Evolutionary conservation across 2,113 vertebrate genomes (phyloP), one percentile per base, ranked within the genome.

Genomic region (Coryphaenoides rupestris): DNA sequence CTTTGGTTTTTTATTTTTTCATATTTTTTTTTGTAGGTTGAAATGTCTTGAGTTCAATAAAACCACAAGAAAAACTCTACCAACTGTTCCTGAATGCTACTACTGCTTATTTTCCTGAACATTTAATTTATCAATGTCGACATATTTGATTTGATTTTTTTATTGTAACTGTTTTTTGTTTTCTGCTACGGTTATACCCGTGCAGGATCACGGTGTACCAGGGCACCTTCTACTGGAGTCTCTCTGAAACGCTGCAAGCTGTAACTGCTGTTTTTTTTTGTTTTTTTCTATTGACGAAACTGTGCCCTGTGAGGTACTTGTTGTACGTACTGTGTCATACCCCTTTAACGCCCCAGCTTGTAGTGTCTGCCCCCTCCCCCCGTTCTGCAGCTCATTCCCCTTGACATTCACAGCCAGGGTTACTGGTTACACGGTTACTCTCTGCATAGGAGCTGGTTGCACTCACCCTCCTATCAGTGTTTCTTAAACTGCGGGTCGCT

Each of bases 91-190:
- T n/a, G 5, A 17, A 50, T 16, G 15, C 47, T 50, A 17, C 47
- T 50, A n/a, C 15, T n/a, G 9, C 10, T 50, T n/a, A n/a, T n/a
- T 5, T 50, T 50, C 47, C 47, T 50, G 47, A 50, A 17, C 47
- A 50, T 67, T 75, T 68, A n/a, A 22, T 28, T 59, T 52, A 5
- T 57, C 40, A 21, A 56, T 21, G 14, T 71, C 69, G 12, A 70
- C 63, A 70, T 78, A 19, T 55, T 13, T 2, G n/a, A n/a, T n/a
- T n/a, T n/a, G n/a, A n/a, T 69, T 69, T 68, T 66, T 40, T 40
- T 12, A 1, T 7, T 40, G 33, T 62, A 69, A 66, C 69, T 79
- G 79, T 80, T 61, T n/a, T 62, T 60, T 2, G 47, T 45, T 62
- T 74, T 14, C 57, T 28, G 2, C 26, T 33, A 65, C 19, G 64